Evolutionary conservation across 2,113 vertebrate genomes (phyloP).

Genomic region (Mesoclemmys tuberculata): DNA sequence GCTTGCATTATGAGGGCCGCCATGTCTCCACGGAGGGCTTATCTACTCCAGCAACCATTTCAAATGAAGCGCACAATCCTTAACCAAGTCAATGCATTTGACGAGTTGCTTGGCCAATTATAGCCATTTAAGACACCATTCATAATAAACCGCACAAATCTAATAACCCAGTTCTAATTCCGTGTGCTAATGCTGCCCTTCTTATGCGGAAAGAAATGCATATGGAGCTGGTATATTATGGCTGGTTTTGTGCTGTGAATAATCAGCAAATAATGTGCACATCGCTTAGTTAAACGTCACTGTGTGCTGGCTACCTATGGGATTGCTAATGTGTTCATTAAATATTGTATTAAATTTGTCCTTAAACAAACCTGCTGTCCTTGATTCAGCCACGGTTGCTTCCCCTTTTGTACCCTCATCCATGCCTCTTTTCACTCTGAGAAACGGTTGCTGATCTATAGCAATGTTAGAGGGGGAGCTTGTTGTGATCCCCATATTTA

Average conservation of each 20-base stretch:
- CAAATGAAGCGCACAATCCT: conserved; percentile 29
- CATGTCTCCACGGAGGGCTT: not conserved
- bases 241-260: conserved; percentile 16
- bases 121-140: conserved; percentile 58
- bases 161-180: conserved; percentile 58
- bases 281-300: conserved; percentile 17
- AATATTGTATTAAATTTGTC: not conserved
- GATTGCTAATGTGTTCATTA: not conserved
- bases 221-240: not conserved
- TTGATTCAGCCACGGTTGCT: not conserved
- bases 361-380: not conserved
- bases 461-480: not conserved
- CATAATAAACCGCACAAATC: conserved; percentile 26
- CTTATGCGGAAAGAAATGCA: not conserved
- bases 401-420: not conserved
- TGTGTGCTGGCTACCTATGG: not conserved
- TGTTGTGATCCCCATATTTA: not conserved
- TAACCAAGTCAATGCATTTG: conserved; percentile 54
- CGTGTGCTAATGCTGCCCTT: conserved; percentile 17
- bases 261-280: not conserved
- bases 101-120: conserved; percentile 60
- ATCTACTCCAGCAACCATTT: conserved; percentile 16
- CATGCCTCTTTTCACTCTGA: not conserved
- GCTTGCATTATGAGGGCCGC: not conserved
- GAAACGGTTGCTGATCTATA: not conserved